Conservation (phyloP, 1,140 invertebrate species). For the Dinoponera quadriceps region DNA sequence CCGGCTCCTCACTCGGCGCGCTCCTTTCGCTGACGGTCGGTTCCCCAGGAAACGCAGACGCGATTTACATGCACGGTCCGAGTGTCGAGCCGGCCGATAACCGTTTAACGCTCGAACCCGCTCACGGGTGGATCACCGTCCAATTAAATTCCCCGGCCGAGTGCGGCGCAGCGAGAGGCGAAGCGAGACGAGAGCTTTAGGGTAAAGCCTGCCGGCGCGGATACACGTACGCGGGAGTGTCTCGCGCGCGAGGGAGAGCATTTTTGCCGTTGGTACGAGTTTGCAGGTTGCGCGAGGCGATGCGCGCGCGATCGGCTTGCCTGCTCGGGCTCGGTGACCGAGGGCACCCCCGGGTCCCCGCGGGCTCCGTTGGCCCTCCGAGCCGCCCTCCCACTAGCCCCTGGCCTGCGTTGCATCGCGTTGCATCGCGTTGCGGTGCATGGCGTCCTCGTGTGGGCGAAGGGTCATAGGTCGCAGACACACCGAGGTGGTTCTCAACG, state of each 20-base stretch:
- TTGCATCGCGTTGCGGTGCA: slow-evolving; percentile 78
- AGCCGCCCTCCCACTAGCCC: slow-evolving; percentile 74
- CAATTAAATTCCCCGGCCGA: slow-evolving; percentile 22
- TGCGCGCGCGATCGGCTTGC: slow-evolving; percentile 78
- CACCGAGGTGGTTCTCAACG: slow-evolving; percentile 81
- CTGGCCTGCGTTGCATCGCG: slow-evolving; percentile 75
- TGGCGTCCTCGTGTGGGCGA: slow-evolving; percentile 84
- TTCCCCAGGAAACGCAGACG: background rate
- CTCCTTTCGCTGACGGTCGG: slow-evolving; percentile 5
- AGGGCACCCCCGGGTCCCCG: slow-evolving; percentile 73
- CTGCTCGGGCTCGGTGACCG: slow-evolving; percentile 80
- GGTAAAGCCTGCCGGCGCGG: slow-evolving; percentile 65
- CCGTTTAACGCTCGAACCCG: background rate
- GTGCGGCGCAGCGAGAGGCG: slow-evolving; percentile 1
- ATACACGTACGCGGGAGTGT: slow-evolving; percentile 64
- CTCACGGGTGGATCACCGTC: background rate
- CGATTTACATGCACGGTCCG: too few species aligned
- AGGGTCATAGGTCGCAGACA: slow-evolving; percentile 84
- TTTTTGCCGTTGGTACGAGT: slow-evolving; percentile 82
- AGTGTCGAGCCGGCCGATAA: too few species aligned
- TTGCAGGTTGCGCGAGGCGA: slow-evolving; percentile 82
- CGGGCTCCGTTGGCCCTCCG: slow-evolving; percentile 73
- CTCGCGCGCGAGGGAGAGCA: slow-evolving; percentile 71
- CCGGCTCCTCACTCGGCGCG: background rate
- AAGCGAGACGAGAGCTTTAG: slow-evolving; percentile 43